Evolutionary conservation across 2,113 vertebrate genomes (phyloP), one percentile per base, ranked within the genome.

Genomic region (Ploceus nigricollis): DNA sequence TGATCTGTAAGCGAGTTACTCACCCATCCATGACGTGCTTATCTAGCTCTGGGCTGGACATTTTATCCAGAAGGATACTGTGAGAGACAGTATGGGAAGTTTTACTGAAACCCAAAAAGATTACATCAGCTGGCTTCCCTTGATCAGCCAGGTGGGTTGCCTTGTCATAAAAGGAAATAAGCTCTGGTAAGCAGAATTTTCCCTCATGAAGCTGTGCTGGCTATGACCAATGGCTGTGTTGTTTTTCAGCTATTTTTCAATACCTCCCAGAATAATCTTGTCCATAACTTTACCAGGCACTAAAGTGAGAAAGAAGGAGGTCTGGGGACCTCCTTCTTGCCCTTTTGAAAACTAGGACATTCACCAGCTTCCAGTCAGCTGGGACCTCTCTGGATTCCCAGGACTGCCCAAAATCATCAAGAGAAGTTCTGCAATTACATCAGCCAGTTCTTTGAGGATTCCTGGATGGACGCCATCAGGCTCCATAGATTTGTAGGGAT

Each of bases 1-100:
- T 42, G 44, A 10, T 31, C 44, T 15, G 2, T n/a, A 6, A 64
- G 11, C 0, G 1, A 24, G 21, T 50, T 21, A 42, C 20, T 35
- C 50, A 17, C 11, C 13, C 44, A 31, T 11, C 9, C 17, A 17
- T 22, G 25, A 42, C 2, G 2, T 31, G 4, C 24, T 11, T 66
- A 25, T 76, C 25, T 10, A 57, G 8, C 9, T 66, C 31, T 58
- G 11, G 25, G 25, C 37, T 58, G 37, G 21, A 31, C 9, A 58
- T 33, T 86, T 66, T 51, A 22, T 37, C 31, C 27, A 58, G 37
- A 50, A 31, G 10, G 11, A 44, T 44, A 18, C 27, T 22, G 25
- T 50, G 44, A 68, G 44, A 51, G 25, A 35, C 6, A 44, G 5
- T 27, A 18, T 9, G 9, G 22, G 13, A 77, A 33, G 14, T 8